Evolutionary conservation across 2,797 vertebrate genomes (phyloP).

Genomic region (Setipinna tenuifilis): DNA sequence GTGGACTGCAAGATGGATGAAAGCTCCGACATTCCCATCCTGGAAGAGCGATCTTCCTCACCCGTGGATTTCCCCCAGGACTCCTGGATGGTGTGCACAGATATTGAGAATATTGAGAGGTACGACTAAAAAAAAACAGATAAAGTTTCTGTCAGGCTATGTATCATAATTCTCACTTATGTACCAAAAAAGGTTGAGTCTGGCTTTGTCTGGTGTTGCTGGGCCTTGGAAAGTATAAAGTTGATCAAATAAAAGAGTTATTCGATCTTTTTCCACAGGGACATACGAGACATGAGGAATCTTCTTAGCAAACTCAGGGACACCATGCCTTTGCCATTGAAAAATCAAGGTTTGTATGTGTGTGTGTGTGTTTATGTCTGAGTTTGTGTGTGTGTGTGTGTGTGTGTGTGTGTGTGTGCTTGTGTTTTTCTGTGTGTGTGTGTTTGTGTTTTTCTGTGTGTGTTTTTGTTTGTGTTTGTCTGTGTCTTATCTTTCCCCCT

Average conservation of each 20-base stretch:
- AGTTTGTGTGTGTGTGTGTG: background rate
- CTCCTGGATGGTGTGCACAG: slow-evolving; percentile 89
- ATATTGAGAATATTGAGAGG: slow-evolving; percentile 95
- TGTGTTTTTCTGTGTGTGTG: background rate
- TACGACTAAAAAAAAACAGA: slow-evolving; percentile 54
- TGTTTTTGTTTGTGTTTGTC: no score
- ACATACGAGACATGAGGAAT: slow-evolving; percentile 97
- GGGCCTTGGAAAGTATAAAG: no score
- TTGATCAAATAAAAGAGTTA: no score
- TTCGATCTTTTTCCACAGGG: slow-evolving; percentile 72
- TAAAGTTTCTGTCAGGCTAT: no score
- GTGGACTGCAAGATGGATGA: slow-evolving; percentile 88
- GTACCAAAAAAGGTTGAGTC: no score
- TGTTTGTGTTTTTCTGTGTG: background rate
- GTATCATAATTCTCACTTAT: no score
- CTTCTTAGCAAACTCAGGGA: slow-evolving; percentile 99
- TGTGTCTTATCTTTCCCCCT: background rate
- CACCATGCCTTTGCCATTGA: slow-evolving; percentile 97
- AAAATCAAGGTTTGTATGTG: slow-evolving; percentile 88
- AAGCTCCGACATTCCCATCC: slow-evolving; percentile 86
- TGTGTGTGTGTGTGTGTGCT: background rate
- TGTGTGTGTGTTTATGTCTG: background rate
- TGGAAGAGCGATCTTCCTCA: slow-evolving; percentile 87
- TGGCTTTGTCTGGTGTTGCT: slow-evolving; percentile 5
- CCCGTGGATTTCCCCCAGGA: slow-evolving; percentile 86